Base-by-base conservation (phyloP, 2,113 vertebrate genomes). In the Leptosomus discolor region DNA sequence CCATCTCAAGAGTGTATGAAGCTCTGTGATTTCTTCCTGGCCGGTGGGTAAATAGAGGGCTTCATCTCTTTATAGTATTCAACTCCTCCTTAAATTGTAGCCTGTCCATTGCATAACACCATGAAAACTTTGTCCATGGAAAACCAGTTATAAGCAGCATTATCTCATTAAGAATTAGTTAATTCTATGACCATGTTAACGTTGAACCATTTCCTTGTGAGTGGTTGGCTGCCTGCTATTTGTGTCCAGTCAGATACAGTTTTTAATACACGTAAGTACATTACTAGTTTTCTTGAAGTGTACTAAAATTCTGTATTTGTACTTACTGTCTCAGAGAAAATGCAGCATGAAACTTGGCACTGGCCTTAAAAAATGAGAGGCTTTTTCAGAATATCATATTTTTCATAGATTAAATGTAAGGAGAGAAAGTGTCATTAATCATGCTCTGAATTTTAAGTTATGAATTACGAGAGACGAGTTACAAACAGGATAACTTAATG, bases 21-120 rank as follows among this genome's bases (percentile, higher is more conserved):
- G 93, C 95, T 97, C 90, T 96, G 97, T 97, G 95, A 96, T 96
- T 96, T 93, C 96, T 95, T 96, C 97, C 76, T 95, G 90, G 87
- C 95, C 92, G 91, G 94, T 97, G 96, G 96, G 96, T 97, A 97
- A 95, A 91, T 54, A 73, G 85, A 94, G 94, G 92, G 91, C 89
- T 95, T 88, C 87, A 83, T 83, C 87, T 94, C 77, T 87, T 92
- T 88, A 67, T 13, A 69, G 83, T 77, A 27, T 90, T 96, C 48
- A 50, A 5, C 84, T 80, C 34, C 92, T 96, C 22, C 84, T 95
- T 73, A 43, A 90, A 80, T 93, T 37, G 58, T 37, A 64, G 36
- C 76, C 51, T 94, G 79, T 90, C 51, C n/a, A 37, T 74, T 94
- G 43, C 17, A 4, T 95, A 96, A 83, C 45, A 71, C 87, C 70